Percentiles rank a stretch among this genome's conserved stretches.
Conservation (phyloP, 2,888 invertebrate species). For the Branchipolynoe longqiensis region DNA sequence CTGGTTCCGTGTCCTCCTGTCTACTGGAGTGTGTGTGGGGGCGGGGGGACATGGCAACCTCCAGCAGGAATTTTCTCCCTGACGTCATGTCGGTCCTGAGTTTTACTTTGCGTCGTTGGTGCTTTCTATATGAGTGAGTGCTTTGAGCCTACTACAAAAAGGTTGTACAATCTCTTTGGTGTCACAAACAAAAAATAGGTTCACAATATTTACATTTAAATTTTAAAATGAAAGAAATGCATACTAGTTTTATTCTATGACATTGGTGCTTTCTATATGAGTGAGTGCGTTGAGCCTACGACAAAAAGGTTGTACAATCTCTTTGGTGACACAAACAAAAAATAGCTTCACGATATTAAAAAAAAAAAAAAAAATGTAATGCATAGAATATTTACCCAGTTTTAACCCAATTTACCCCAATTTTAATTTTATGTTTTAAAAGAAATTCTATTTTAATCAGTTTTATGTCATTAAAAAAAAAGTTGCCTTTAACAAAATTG, state of each 20-base stretch:
- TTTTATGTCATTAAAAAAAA: too few species aligned
- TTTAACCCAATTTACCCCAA: not conserved
- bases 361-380: not conserved
- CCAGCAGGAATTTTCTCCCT: too few species aligned
- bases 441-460: not conserved
- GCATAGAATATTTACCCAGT: not conserved
- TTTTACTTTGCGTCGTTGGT: not conserved
- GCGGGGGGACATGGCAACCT: too few species aligned
- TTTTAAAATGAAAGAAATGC: not conserved
- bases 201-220: not conserved
- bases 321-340: not conserved
- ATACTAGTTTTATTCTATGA: not conserved
- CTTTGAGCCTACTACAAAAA: not conserved
- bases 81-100: too few species aligned
- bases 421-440: not conserved
- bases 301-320: not conserved
- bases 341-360: not conserved
- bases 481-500: not conserved
- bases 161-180: conserved; percentile 10
- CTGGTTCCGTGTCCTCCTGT: too few species aligned
- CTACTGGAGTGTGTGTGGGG: too few species aligned
- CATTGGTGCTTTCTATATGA: not conserved
- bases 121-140: not conserved
- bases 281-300: not conserved
- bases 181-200: not conserved